Base-by-base conservation (phyloP, 2,113 vertebrate species). In the Chelonoidis abingdonii region DNA sequence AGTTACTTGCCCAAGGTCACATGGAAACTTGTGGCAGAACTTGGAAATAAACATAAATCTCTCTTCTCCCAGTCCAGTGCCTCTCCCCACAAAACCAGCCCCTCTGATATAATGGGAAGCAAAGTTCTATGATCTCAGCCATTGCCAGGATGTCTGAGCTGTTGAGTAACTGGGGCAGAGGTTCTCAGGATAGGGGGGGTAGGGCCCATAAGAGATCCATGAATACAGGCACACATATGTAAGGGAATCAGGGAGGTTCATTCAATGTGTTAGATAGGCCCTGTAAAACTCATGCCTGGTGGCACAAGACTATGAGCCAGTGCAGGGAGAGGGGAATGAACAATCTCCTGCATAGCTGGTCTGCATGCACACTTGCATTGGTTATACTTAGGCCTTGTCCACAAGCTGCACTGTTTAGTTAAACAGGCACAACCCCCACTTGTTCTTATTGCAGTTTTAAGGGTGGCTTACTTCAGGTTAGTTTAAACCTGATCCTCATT, bases 401-500 rank as follows among this genome's bases (percentile, higher is more conserved):
- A 72, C n/a, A 72, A 72, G 65, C n/a, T 38, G 35, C 65, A 16
- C n/a, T 35, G 35, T 78, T 78, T 75, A 41, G 35, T 75, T 41
- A 78, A 44, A 47, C 11, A 78, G 12, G 75, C 3, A 2, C 24
- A 78, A 47, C 41, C 41, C 9, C 24, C 11, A 11, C 41, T 25
- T 76, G 41, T 41, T 14, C 21, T 78, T 10, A 76, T 41, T 76
- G n/a, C 5, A 5, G 5, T 5, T 1, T 57, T 41, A 2, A 35
- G 0, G 0, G 1, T 1, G 3, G 0, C 2, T 35, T 5, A 59
- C 83, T 38, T 5, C 0, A 69, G 82, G 11, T 78, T 47, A 44
- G 69, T 75, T 11, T 22, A 75, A 75, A 65, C n/a, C 4, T 44
- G 27, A 21, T 59, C 90, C 83, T 62, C 5, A 49, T 29, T 25